phyloP scores from a whole-genome alignment of 2,113 vertebrate species.

The Pangasianodon gigas region DNA sequence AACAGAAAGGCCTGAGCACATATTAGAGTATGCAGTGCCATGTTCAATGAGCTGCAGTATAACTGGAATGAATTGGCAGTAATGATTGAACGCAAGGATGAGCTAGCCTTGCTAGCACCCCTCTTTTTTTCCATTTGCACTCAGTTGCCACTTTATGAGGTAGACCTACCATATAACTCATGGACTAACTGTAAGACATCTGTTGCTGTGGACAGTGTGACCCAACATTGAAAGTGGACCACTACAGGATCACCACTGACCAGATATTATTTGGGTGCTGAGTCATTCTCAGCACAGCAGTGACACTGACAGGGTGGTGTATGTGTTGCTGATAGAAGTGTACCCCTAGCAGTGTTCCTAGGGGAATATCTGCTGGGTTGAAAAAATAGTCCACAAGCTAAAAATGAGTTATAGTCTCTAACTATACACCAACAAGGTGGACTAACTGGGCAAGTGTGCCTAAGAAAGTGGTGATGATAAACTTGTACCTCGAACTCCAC shows the following conservation, averaged over 20 bases:
- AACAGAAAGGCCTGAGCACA: not conserved
- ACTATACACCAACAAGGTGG: too few species aligned
- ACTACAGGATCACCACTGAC: not conserved
- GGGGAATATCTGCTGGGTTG: too few species aligned
- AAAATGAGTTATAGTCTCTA: not conserved
- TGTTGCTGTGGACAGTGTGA: not conserved
- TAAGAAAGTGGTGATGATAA: not conserved
- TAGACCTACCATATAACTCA: not conserved
- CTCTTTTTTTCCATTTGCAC: not conserved
- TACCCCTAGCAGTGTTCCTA: not conserved
- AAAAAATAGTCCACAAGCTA: not conserved
- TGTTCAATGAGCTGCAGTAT: not conserved
- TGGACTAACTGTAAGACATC: not conserved
- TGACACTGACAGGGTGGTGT: not conserved
- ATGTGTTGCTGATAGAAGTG: not conserved
- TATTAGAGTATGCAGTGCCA: not conserved
- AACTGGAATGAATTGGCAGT: conserved; percentile 2
- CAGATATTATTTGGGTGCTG: not conserved
- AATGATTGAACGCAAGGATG: conserved; percentile 1
- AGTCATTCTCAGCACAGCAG: conserved; percentile 7
- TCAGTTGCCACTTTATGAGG: not conserved
- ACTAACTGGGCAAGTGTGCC: not conserved
- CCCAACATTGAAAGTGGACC: not conserved
- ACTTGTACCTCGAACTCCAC: not conserved
- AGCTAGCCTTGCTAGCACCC: conserved; percentile 1